phyloP scores from a whole-genome alignment of 2,113 vertebrate genomes.

The Prochilodus magdalenae region DNA sequence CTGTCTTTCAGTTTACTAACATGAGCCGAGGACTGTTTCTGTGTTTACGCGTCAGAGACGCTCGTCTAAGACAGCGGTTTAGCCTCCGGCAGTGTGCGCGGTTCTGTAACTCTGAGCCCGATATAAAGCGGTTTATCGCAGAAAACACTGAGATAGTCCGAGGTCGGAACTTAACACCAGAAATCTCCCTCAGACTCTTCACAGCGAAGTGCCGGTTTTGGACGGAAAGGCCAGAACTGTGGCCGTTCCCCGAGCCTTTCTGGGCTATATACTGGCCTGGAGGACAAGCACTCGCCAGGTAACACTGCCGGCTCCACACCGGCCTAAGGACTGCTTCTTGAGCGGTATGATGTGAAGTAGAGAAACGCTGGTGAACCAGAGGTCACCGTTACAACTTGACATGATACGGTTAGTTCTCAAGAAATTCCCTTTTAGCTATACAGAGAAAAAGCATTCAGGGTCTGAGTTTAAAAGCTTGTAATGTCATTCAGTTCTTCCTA shows the following conservation, averaged over 20 bases:
- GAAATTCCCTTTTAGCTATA: too few species aligned
- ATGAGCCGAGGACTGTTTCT: slow-evolving; percentile 18
- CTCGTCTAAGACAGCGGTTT: not conserved
- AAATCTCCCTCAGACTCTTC: slow-evolving; percentile 86
- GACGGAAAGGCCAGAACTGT: slow-evolving; percentile 85
- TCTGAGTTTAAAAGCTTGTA: too few species aligned
- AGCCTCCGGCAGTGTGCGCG: not conserved
- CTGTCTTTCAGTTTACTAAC: not conserved
- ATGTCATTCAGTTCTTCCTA: too few species aligned
- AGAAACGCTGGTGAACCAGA: too few species aligned
- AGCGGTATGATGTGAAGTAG: too few species aligned
- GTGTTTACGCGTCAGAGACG: not conserved
- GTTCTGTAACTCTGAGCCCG: slow-evolving; percentile 44
- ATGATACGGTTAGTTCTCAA: too few species aligned
- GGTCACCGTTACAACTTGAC: too few species aligned
- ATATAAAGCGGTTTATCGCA: slow-evolving; percentile 78
- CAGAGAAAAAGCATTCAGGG: too few species aligned
- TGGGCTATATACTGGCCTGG: slow-evolving; percentile 98
- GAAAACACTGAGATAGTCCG: slow-evolving; percentile 85
- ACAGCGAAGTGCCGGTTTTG: slow-evolving; percentile 89
- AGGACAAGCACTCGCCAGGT: slow-evolving; percentile 92
- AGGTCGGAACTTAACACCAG: slow-evolving; percentile 85
- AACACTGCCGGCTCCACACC: not conserved
- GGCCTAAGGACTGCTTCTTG: not conserved
- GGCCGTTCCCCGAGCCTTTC: slow-evolving; percentile 91